Evolutionary conservation across 2,888 invertebrate species (phyloP).

Genomic region (Drosophila subquinaria): DNA sequence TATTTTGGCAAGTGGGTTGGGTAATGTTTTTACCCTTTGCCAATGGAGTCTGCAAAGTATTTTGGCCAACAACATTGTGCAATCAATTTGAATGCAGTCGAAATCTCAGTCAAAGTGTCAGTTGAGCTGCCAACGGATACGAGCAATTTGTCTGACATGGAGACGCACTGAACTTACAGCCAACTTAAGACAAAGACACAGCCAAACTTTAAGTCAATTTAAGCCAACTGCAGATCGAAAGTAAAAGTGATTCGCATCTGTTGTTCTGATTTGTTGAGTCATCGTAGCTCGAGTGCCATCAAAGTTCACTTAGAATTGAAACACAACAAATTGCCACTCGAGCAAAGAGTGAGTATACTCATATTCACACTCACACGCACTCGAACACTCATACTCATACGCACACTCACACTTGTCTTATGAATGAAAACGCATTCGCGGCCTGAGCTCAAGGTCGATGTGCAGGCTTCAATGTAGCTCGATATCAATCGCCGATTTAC

Average conservation of each 20-base stretch:
- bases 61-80: slow-evolving; percentile 23
- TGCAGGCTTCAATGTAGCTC: slow-evolving; percentile 69
- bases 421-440: slow-evolving; percentile 65
- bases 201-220: slow-evolving; percentile 1
- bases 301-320: slow-evolving; percentile 28
- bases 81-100: slow-evolving; percentile 17
- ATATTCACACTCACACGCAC: slow-evolving; percentile 10
- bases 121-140: slow-evolving; percentile 59
- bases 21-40: slow-evolving; percentile 40
- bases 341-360: slow-evolving; percentile 27
- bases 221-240: slow-evolving; percentile 35
- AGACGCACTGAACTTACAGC: slow-evolving; percentile 52
- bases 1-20: slow-evolving; percentile 38
- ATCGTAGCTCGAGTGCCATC: slow-evolving; percentile 42
- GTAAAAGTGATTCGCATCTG: slow-evolving; percentile 57
- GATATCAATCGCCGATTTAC: slow-evolving; percentile 57
- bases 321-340: slow-evolving; percentile 56
- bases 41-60: slow-evolving; percentile 10
- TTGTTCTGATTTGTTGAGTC: slow-evolving; percentile 57
- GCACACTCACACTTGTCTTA: slow-evolving; percentile 43
- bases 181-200: slow-evolving; percentile 2
- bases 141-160: slow-evolving; percentile 62
- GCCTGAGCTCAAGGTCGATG: slow-evolving; percentile 64
- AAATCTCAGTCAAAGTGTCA: slow-evolving; percentile 5
- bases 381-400: not conserved